A percentile compares a stretch with the other conserved stretches of the same genome.
phyloP scores from a whole-genome alignment of 2,888 invertebrate species.

The Cerastis rubricosa region DNA sequence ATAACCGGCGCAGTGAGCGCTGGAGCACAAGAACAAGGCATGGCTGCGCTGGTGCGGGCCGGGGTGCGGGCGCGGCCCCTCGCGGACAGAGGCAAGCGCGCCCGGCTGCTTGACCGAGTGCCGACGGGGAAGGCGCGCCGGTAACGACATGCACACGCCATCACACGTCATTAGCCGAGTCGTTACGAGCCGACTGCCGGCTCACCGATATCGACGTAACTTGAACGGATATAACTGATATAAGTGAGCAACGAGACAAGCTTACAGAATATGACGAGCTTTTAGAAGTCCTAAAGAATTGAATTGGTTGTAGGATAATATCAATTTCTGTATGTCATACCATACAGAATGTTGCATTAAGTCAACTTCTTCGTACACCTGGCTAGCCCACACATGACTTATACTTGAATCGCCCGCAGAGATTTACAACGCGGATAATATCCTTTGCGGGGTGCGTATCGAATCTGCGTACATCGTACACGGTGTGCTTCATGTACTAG shows the following conservation, averaged over 20 bases:
- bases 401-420: neutral
- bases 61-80: neutral
- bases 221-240: neutral
- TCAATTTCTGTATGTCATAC: neutral
- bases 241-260: neutral
- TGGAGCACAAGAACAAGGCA: conserved; percentile 48
- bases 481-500: neutral
- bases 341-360: neutral
- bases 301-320: neutral
- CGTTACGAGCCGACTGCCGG: conserved; percentile 1
- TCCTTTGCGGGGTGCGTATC: neutral
- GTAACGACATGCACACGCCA: conserved; percentile 23
- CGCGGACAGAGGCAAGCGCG: conserved; percentile 30
- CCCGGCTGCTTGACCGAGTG: conserved; percentile 44
- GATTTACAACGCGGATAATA: neutral
- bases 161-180: conserved; percentile 28
- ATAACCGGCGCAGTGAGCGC: conserved; percentile 23
- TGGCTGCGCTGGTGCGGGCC: conserved; percentile 1
- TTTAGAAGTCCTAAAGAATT: neutral
- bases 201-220: conserved; percentile 9
- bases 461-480: neutral
- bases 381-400: neutral
- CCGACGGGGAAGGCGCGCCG: conserved; percentile 6
- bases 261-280: neutral
- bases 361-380: neutral